Evolutionary conservation across 2,113 vertebrate species (phyloP).

Genomic region (Alces alces): DNA sequence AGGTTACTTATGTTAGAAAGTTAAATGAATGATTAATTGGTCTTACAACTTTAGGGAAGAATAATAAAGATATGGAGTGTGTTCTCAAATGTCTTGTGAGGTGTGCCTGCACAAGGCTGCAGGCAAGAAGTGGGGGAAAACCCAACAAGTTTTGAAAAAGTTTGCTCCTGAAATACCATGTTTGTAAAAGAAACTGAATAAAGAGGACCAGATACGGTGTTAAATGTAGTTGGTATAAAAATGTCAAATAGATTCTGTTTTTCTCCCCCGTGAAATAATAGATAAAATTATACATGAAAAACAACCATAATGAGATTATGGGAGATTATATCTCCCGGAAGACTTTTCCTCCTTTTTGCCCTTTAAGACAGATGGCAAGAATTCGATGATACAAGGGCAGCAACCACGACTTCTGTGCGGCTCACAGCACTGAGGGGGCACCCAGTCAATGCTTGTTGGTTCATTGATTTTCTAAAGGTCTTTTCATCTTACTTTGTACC

Average conservation of each 20-base stretch:
- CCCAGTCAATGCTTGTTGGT: not conserved
- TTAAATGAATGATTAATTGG: not conserved
- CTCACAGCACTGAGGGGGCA: not conserved
- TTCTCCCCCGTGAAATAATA: not conserved
- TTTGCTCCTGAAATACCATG: not conserved
- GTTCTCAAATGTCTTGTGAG: not conserved
- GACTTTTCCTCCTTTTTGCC: not conserved
- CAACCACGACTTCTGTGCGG: not conserved
- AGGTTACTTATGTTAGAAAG: not conserved
- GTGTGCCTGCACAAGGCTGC: not conserved
- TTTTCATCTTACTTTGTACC: not conserved
- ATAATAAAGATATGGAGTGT: not conserved
- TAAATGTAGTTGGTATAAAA: not conserved
- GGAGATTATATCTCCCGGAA: not conserved
- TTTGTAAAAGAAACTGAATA: constrained; percentile 2
- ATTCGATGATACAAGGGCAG: not conserved
- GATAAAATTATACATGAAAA: not conserved
- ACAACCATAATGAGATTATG: not conserved
- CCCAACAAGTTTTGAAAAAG: not conserved
- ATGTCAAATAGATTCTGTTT: not conserved
- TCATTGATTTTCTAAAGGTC: not conserved
- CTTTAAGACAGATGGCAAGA: not conserved
- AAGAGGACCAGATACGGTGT: not conserved
- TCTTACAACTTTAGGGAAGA: not conserved
- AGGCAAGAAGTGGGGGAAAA: not conserved